Evolutionary conservation across 2,113 vertebrate genomes (phyloP).

Genomic region (Casuarius casuarius): DNA sequence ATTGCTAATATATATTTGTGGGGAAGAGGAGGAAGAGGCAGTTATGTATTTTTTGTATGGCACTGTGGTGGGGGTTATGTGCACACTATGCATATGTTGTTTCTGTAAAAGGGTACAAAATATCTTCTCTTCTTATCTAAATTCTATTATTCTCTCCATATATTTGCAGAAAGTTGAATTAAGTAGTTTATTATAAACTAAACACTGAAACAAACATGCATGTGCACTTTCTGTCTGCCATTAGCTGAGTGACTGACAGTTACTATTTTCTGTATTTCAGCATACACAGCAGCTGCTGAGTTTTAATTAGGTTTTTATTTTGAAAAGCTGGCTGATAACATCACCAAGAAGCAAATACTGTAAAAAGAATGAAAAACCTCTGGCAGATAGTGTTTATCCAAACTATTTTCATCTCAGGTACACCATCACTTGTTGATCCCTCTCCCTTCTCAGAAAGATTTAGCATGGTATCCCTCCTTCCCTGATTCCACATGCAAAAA

Average conservation of each 20-base stretch:
- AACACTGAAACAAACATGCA: neutral
- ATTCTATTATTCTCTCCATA: neutral
- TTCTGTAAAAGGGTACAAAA: neutral
- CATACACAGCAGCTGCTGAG: neutral
- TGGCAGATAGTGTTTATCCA: neutral
- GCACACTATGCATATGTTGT: neutral
- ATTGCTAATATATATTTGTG: neutral
- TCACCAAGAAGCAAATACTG: neutral
- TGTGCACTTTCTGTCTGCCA: neutral
- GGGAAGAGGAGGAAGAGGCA: neutral
- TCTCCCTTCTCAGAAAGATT: neutral
- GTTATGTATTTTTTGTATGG: neutral
- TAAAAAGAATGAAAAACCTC: neutral
- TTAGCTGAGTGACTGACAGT: slow-evolving; percentile 7
- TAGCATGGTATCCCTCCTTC: neutral
- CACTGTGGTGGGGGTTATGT: neutral
- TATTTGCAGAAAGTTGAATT: neutral
- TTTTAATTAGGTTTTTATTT: slow-evolving; percentile 7
- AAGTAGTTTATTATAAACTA: slow-evolving; percentile 12
- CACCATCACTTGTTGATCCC: neutral
- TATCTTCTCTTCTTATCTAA: neutral
- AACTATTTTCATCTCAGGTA: neutral
- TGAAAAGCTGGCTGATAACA: neutral
- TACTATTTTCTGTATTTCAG: neutral
- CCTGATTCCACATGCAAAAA: neutral